Conservation (phyloP, 1,140 invertebrate genomes). For the Zaprionus africanus region DNA sequence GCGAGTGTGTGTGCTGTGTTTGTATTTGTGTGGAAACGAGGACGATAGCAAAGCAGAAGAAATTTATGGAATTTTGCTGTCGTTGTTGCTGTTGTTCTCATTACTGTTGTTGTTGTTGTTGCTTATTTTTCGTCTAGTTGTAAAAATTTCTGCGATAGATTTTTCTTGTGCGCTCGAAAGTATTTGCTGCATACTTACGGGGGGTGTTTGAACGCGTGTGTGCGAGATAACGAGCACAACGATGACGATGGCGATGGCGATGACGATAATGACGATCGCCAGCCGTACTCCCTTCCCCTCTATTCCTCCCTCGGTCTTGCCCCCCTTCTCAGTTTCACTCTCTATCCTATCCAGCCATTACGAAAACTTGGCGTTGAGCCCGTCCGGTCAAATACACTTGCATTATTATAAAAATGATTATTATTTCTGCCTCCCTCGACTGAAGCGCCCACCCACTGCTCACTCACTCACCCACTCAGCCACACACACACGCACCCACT, state of each 20-base stretch:
- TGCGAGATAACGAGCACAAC: slow-evolving; percentile 54
- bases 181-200: slow-evolving; percentile 65
- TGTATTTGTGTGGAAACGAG: slow-evolving; percentile 28
- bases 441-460: neutral
- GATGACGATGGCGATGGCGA: slow-evolving; percentile 45
- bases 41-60: slow-evolving; percentile 52
- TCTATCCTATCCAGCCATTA: slow-evolving; percentile 7
- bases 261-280: slow-evolving; percentile 42
- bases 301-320: neutral
- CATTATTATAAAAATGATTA: slow-evolving; percentile 82
- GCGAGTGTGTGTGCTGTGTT: slow-evolving; percentile 43
- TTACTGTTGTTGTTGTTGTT: slow-evolving; percentile 39
- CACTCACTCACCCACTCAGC: slow-evolving; percentile 21
- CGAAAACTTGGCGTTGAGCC: slow-evolving; percentile 47
- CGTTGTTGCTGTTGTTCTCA: slow-evolving; percentile 32
- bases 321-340: neutral
- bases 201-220: slow-evolving; percentile 42
- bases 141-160: slow-evolving; percentile 70
- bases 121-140: slow-evolving; percentile 67
- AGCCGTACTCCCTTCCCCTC: neutral
- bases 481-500: slow-evolving; percentile 19
- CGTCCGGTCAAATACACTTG: slow-evolving; percentile 67
- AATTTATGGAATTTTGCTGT: slow-evolving; percentile 74
- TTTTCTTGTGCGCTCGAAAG: slow-evolving; percentile 60
- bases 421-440: slow-evolving; percentile 58